phyloP scores from a whole-genome alignment of 64 coral and sea anemone genomes.

The Trachythela sp. region DNA sequence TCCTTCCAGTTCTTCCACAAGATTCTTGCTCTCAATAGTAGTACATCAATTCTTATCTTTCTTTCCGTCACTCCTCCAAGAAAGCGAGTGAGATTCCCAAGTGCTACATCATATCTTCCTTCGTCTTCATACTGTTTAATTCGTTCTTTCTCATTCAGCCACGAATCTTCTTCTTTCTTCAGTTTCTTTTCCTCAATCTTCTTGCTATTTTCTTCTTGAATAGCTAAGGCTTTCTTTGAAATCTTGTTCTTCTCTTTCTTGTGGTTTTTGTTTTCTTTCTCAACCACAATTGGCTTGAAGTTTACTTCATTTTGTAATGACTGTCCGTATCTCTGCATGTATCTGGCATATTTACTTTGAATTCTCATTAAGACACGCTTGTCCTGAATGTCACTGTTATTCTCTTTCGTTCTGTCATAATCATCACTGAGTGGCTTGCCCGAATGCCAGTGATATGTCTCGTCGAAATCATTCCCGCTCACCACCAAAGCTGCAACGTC shows the following conservation, averaged over 20 bases:
- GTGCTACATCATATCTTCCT: neutral
- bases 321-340: neutral
- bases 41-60: neutral
- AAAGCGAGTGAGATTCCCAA: neutral
- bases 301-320: neutral
- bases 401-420: slow-evolving; percentile 49
- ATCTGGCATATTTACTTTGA: neutral
- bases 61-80: neutral
- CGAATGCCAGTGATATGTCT: slow-evolving; percentile 75
- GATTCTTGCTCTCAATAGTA: neutral
- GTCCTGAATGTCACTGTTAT: neutral
- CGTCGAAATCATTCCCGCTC: slow-evolving; percentile 65
- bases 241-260: slow-evolving; percentile 13
- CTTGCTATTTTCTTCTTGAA: neutral
- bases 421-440: slow-evolving; percentile 62
- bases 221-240: neutral
- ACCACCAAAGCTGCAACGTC: neutral
- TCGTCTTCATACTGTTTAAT: neutral
- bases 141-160: neutral
- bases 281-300: neutral
- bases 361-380: neutral
- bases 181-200: neutral
- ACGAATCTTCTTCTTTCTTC: slow-evolving; percentile 1
- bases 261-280: neutral
- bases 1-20: neutral